Conservation (phyloP, 2,888 invertebrate genomes). For the Acrocera orbiculus region DNA sequence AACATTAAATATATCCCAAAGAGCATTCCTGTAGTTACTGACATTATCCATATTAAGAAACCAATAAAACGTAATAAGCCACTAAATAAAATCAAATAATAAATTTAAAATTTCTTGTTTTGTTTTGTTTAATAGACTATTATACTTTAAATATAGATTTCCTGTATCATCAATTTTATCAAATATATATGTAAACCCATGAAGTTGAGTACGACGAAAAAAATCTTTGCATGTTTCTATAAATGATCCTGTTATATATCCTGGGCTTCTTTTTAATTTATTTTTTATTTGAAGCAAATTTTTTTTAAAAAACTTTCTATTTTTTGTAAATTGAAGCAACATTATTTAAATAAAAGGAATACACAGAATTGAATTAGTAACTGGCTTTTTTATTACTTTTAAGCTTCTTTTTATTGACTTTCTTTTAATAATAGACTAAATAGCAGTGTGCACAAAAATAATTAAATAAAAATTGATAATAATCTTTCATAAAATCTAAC, state of each 20-base stretch:
- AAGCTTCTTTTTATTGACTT: too few relatives aligned
- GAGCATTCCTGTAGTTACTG: conserved; percentile 11
- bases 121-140: not conserved
- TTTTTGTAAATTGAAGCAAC: too few relatives aligned
- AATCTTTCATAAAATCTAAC: too few relatives aligned
- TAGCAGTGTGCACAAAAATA: too few relatives aligned
- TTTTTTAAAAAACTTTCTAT: too few relatives aligned
- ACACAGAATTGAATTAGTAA: too few relatives aligned
- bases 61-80: conserved; percentile 7
- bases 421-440: too few relatives aligned
- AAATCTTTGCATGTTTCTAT: conserved; percentile 10
- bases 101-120: not conserved
- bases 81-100: not conserved
- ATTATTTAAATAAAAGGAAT: too few relatives aligned
- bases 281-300: too few relatives aligned
- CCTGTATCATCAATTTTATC: conserved; percentile 12
- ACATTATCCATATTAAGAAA: conserved; percentile 12
- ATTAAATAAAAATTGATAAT: too few relatives aligned
- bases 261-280: too few relatives aligned
- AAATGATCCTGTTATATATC: conserved; percentile 6
- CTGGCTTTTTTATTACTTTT: too few relatives aligned
- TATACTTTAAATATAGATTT: conserved; percentile 12
- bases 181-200: conserved; percentile 16
- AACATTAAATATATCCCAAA: conserved; percentile 16
- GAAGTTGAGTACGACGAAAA: conserved; percentile 16